phyloP scores from a whole-genome alignment of 1,140 invertebrate genomes.

The Steinernema feltiae region DNA sequence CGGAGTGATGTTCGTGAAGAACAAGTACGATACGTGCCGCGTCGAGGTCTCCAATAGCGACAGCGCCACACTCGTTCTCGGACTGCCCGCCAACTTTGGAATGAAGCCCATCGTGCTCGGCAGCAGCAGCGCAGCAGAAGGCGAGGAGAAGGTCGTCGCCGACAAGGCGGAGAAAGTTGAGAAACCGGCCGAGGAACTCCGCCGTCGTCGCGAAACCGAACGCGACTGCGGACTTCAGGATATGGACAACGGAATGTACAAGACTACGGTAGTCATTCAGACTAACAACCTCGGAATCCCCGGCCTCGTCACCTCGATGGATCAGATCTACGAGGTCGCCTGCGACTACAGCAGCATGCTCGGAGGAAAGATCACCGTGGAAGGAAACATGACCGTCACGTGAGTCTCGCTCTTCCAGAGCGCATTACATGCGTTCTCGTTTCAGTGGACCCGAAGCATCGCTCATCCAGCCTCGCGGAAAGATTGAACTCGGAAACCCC shows the following conservation, averaged over 20 bases:
- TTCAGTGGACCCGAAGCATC: conserved; percentile 53
- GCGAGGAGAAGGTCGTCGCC: conserved; percentile 22
- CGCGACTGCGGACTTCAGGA: conserved; percentile 48
- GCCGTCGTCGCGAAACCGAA: conserved; percentile 46
- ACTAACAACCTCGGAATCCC: conserved; percentile 58
- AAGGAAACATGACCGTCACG: conserved; percentile 55
- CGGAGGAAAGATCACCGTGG: conserved; percentile 51
- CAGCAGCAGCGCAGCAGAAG: conserved; percentile 18
- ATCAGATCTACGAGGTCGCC: conserved; percentile 54
- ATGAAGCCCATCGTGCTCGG: conserved; percentile 55
- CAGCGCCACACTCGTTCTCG: conserved; percentile 49
- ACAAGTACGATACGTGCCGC: conserved; percentile 58
- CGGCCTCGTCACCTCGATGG: conserved; percentile 57
- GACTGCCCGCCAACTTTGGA: conserved; percentile 54
- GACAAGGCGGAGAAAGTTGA: conserved; percentile 28
- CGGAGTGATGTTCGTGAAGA: conserved; percentile 57
- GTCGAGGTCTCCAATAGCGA: conserved; percentile 48
- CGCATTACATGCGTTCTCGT: neutral
- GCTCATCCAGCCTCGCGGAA: conserved; percentile 56
- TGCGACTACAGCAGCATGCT: conserved; percentile 53
- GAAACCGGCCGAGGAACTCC: conserved; percentile 44
- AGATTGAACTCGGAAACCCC: conserved; percentile 57
- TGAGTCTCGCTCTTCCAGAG: conserved; percentile 19
- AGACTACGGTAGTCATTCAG: conserved; percentile 55
- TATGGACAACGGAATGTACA: conserved; percentile 56